phyloP scores from a whole-genome alignment of 2,797 vertebrate genomes.

The Lates japonicus region DNA sequence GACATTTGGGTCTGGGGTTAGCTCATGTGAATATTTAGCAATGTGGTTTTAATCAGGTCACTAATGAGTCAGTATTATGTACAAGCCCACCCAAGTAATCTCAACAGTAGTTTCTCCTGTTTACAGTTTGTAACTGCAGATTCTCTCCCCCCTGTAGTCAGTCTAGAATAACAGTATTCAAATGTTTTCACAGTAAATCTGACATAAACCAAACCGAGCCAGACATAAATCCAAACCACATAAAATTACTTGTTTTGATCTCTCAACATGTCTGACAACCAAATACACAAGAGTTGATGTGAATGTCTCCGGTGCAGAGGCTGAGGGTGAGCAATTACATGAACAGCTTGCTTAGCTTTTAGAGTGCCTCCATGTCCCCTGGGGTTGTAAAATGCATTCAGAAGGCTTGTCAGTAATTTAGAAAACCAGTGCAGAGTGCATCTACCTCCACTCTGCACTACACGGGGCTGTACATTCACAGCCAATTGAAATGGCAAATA shows the following conservation, averaged over 20 bases:
- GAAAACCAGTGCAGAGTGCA: conserved; percentile 20
- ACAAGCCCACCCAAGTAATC: background rate
- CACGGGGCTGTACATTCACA: conserved; percentile 2
- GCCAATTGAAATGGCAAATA: conserved; percentile 7
- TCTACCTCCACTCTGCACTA: conserved; percentile 7
- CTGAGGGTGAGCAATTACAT: conserved; percentile 1
- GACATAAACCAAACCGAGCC: background rate
- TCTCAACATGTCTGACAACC: conserved; percentile 2
- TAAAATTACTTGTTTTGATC: background rate
- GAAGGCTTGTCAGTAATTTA: conserved; percentile 18
- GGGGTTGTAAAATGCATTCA: conserved; percentile 21
- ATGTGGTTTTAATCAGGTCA: background rate
- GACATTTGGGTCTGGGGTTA: background rate
- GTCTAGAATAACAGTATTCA: conserved; percentile 2
- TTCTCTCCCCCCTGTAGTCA: background rate
- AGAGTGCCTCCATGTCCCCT: background rate
- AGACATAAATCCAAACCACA: background rate
- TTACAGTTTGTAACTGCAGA: background rate
- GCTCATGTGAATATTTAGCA: background rate
- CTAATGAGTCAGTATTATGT: background rate
- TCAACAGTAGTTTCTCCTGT: background rate
- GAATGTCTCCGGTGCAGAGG: background rate
- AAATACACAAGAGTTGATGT: conserved; percentile 16
- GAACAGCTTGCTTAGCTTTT: conserved; percentile 18
- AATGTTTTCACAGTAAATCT: background rate